phyloP scores from a whole-genome alignment of 1,140 invertebrate species.

The Caerostris darwini region DNA sequence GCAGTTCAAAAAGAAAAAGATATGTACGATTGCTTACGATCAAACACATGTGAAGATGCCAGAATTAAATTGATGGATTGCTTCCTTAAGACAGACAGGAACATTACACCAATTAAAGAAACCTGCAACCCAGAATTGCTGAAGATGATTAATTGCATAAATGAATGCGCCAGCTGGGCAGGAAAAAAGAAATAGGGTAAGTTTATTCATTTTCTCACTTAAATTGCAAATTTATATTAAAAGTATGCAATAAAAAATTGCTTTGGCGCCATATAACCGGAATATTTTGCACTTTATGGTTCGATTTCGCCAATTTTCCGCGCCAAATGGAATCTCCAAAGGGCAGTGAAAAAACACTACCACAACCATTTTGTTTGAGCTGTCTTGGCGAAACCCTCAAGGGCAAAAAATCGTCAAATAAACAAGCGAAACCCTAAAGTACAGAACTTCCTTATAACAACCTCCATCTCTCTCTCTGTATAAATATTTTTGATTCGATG shows the following conservation, averaged over 20 bases:
- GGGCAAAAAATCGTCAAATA: no score
- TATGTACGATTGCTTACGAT: conserved; percentile 12
- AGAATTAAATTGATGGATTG: conserved; percentile 33
- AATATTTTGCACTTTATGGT: no score
- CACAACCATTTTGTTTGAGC: no score
- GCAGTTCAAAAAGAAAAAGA: conserved; percentile 26
- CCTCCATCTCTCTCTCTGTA: no score
- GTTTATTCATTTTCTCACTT: background rate
- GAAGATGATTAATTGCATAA: background rate
- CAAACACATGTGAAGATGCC: background rate
- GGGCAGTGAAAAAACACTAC: no score
- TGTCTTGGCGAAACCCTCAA: no score
- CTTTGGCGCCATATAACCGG: background rate
- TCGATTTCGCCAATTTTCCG: no score
- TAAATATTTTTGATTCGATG: no score
- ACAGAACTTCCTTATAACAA: no score
- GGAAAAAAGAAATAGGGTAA: background rate
- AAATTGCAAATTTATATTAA: background rate
- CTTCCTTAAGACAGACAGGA: background rate
- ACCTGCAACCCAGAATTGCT: conserved; percentile 41
- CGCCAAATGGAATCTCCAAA: no score
- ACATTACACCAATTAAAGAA: background rate
- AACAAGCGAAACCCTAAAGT: no score
- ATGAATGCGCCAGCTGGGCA: background rate
- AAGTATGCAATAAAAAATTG: background rate